Evolutionary conservation across 2,888 invertebrate genomes (phyloP).

Genomic region (Invenusta paracnida): DNA sequence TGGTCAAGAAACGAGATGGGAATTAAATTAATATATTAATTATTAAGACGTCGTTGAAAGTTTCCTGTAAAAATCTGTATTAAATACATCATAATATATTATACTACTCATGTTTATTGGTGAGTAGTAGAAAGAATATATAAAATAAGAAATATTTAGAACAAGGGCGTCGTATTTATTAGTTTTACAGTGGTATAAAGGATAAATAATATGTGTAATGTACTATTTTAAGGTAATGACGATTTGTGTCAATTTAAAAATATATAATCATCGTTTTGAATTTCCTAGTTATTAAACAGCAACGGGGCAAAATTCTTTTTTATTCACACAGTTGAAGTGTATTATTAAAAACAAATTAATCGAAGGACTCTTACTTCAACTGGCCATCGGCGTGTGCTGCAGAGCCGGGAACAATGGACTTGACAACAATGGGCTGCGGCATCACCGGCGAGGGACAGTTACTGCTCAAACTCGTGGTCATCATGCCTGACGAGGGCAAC

Average conservation of each 20-base stretch:
- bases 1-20: constrained; percentile 47
- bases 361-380: constrained; percentile 48
- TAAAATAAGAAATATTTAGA: too few species aligned
- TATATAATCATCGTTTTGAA: not conserved
- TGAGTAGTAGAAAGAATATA: too few species aligned
- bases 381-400: constrained; percentile 57
- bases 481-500: not conserved
- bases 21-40: constrained; percentile 20
- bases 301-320: too few species aligned
- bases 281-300: not conserved
- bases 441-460: not conserved
- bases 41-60: not conserved
- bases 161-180: too few species aligned
- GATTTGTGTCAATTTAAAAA: not conserved
- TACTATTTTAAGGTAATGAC: too few species aligned
- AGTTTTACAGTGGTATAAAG: too few species aligned
- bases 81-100: not conserved
- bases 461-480: not conserved
- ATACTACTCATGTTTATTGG: too few species aligned
- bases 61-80: too few species aligned
- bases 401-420: constrained; percentile 61
- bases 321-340: too few species aligned
- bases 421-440: constrained; percentile 61
- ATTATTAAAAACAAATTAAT: too few species aligned
- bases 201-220: too few species aligned